A percentile compares a stretch with the other conserved stretches of the same genome.
phyloP scores from a whole-genome alignment of 2,797 vertebrate genomes.

The Clarias laeviceps region DNA sequence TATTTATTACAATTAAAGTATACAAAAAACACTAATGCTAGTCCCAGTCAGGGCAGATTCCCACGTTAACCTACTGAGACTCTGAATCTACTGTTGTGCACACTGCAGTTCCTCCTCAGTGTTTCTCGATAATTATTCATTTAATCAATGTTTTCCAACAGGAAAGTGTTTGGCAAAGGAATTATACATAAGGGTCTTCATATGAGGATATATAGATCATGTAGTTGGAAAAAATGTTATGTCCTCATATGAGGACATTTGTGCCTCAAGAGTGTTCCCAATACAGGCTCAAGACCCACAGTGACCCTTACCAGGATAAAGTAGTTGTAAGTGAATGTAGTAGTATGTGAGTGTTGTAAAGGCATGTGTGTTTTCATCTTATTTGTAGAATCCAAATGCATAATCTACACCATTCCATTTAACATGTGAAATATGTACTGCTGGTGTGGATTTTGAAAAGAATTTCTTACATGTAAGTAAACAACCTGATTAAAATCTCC shows the following conservation, averaged over 20 bases:
- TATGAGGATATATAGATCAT: too few species aligned
- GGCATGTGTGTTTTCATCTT: not conserved
- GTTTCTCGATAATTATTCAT: too few species aligned
- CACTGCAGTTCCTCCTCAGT: too few species aligned
- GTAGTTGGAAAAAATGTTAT: too few species aligned
- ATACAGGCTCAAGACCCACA: not conserved
- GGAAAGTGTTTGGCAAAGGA: too few species aligned
- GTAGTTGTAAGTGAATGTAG: not conserved
- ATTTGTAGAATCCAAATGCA: not conserved
- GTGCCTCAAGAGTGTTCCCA: not conserved
- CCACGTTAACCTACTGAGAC: not conserved
- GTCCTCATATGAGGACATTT: too few species aligned
- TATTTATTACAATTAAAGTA: not conserved
- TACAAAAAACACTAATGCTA: not conserved
- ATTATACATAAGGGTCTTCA: too few species aligned
- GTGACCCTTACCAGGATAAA: not conserved
- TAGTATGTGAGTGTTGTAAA: not conserved
- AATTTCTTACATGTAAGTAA: not conserved
- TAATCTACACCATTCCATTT: not conserved
- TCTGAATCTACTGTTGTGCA: too few species aligned
- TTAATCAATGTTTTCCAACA: too few species aligned
- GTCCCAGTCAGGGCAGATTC: not conserved
- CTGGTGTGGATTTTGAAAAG: not conserved
- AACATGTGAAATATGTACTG: not conserved
- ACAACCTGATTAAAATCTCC: not conserved